Evolutionary conservation across 1,140 invertebrate genomes (phyloP).

Genomic region (Amphibalanus amphitrite): DNA sequence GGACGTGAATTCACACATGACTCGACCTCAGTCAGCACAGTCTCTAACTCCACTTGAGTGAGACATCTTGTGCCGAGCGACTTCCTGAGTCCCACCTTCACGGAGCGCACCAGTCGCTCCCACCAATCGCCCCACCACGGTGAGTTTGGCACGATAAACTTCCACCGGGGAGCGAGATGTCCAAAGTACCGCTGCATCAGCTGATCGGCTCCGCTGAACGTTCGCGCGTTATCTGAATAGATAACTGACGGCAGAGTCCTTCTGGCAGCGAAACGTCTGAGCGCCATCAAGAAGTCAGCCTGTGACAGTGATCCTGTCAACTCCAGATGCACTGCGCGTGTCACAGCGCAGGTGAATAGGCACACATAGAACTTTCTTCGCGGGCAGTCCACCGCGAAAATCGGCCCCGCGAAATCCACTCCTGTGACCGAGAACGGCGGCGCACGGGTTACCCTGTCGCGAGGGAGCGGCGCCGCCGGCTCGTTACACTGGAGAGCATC

Average conservation of each 20-base stretch:
- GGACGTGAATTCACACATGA: neutral
- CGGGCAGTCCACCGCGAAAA: conserved; percentile 4
- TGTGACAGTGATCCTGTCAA: neutral
- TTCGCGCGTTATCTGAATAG: conserved; percentile 12
- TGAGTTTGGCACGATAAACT: conserved; percentile 12
- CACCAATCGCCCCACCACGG: conserved; percentile 17
- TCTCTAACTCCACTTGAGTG: conserved; percentile 8
- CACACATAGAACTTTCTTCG: neutral
- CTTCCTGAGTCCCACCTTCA: conserved; percentile 13
- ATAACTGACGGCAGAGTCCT: conserved; percentile 1
- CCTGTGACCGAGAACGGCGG: conserved; percentile 10
- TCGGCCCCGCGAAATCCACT: conserved; percentile 8
- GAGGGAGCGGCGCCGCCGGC: neutral
- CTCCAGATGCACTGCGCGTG: conserved; percentile 10
- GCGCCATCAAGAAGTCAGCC: conserved; percentile 7
- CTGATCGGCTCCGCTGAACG: conserved; percentile 8
- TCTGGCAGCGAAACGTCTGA: conserved; percentile 8
- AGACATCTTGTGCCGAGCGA: conserved; percentile 4
- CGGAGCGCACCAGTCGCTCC: conserved; percentile 11
- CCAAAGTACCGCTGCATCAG: conserved; percentile 4
- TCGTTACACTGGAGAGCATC: conserved; percentile 6
- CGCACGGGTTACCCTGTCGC: conserved; percentile 6
- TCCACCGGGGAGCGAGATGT: conserved; percentile 9
- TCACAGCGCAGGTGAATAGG: conserved; percentile 8
- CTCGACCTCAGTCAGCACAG: neutral